These are phyloP conservation scores for Phasianus colchicus DNA, from an alignment of 2,113 vertebrate genomes.

Conservation along the genomic window DNA sequence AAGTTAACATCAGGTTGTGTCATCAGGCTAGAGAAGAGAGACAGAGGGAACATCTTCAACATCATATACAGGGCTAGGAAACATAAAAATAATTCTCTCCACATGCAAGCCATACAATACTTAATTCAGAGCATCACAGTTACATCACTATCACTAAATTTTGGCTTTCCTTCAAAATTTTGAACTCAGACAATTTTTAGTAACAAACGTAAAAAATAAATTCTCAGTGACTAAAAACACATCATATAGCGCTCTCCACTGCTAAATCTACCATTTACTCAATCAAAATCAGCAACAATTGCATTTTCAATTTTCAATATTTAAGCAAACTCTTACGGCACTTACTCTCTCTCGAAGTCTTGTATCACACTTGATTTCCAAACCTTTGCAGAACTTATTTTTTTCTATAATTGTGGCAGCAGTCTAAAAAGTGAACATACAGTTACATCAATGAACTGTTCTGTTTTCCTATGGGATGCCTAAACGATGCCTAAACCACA, in stretches of 20 bases:
- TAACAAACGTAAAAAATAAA: background rate
- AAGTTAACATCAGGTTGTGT: background rate
- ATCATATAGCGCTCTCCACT: background rate
- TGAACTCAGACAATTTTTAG: background rate
- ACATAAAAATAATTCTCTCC: background rate
- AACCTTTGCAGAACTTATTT: slow-evolving; percentile 81
- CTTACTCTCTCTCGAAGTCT: slow-evolving; percentile 93
- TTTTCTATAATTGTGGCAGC: slow-evolving; percentile 86
- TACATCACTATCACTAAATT: background rate
- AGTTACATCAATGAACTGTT: background rate
- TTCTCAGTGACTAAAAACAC: background rate
- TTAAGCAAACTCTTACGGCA: background rate
- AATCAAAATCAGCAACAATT: background rate
- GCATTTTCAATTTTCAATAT: background rate
- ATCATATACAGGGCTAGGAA: background rate
- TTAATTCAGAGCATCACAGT: background rate
- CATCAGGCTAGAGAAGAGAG: background rate
- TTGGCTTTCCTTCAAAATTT: background rate
- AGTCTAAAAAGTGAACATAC: slow-evolving; percentile 80
- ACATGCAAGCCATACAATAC: background rate
- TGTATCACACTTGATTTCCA: slow-evolving; percentile 83
- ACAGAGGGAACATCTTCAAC: background rate
- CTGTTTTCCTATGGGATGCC: background rate
- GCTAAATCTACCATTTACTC: background rate
- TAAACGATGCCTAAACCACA: background rate